A percentile compares a stretch with the other conserved stretches of the same genome.
phyloP scores from a whole-genome alignment of 2,888 invertebrate species.

The Catocala nupta region DNA sequence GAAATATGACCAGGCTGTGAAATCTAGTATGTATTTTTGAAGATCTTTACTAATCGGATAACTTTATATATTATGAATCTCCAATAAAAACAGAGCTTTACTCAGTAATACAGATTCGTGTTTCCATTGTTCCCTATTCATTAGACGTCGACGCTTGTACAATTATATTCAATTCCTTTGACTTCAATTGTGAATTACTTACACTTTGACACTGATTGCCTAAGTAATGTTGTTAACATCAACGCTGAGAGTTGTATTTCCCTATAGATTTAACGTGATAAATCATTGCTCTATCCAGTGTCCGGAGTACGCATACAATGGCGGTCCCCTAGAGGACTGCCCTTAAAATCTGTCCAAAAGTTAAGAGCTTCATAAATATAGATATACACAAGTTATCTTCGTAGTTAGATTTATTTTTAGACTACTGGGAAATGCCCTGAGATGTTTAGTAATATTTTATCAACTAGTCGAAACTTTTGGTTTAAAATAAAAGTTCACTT shows the following conservation, averaged over 20 bases:
- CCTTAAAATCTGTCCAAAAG: conserved; percentile 31
- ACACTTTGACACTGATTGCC: conserved; percentile 6
- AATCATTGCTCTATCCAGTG: conserved; percentile 37
- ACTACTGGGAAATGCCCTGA: too few relatives aligned
- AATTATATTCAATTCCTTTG: conserved; percentile 1
- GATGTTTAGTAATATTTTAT: too few relatives aligned
- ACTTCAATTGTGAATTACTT: not conserved
- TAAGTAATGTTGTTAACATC: conserved; percentile 4
- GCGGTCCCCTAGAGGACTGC: conserved; percentile 31
- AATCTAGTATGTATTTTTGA: too few relatives aligned
- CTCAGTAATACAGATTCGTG: too few relatives aligned
- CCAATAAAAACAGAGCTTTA: not conserved
- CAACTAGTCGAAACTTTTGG: too few relatives aligned
- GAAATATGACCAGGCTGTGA: too few relatives aligned
- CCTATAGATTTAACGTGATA: conserved; percentile 33
- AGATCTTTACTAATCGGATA: too few relatives aligned
- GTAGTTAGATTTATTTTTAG: too few relatives aligned
- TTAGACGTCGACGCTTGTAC: not conserved
- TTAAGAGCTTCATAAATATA: conserved; percentile 19
- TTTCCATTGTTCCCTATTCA: not conserved
- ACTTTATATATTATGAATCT: not conserved
- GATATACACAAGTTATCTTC: not conserved
- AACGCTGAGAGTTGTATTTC: conserved; percentile 4
- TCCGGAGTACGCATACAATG: conserved; percentile 36
- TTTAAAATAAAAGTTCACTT: too few relatives aligned